phyloP scores from a whole-genome alignment of 1,140 invertebrate species.

The Vanessa tameamea region DNA sequence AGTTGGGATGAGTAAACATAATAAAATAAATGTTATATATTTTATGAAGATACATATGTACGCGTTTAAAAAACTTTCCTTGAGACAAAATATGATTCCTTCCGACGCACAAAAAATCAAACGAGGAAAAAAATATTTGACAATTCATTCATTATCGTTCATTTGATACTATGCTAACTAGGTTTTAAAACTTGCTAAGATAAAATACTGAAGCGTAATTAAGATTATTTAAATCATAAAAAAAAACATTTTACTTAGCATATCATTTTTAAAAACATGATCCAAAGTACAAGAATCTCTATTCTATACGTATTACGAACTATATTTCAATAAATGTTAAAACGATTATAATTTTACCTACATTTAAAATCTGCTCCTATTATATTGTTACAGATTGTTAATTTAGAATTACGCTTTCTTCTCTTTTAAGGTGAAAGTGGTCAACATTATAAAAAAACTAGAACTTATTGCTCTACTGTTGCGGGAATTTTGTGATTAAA shows the following conservation, averaged over 20 bases:
- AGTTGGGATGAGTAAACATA: too few species aligned
- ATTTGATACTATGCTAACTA: too few species aligned
- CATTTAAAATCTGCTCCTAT: conserved; percentile 17
- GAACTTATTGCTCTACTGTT: conserved; percentile 1
- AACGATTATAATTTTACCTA: conserved; percentile 6
- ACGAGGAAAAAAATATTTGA: not conserved
- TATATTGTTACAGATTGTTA: conserved; percentile 65
- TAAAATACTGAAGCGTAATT: conserved; percentile 1
- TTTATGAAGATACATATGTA: too few species aligned
- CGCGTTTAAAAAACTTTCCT: too few species aligned
- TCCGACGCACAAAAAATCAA: too few species aligned
- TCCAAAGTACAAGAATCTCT: not conserved
- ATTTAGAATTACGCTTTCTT: conserved; percentile 69
- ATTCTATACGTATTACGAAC: not conserved
- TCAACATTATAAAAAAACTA: conserved; percentile 21
- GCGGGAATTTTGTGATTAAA: conserved; percentile 13
- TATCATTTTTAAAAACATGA: not conserved
- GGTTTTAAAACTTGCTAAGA: not conserved
- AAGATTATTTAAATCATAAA: conserved; percentile 15
- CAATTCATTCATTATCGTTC: not conserved
- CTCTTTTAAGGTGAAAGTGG: conserved; percentile 37
- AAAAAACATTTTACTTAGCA: conserved; percentile 13
- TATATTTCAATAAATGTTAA: not conserved
- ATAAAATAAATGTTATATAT: too few species aligned
- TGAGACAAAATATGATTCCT: too few species aligned